Percentiles rank a stretch among this genome's conserved stretches.
Conservation (phyloP, 2,113 vertebrate species). For the Corythornis madagascariensis region DNA sequence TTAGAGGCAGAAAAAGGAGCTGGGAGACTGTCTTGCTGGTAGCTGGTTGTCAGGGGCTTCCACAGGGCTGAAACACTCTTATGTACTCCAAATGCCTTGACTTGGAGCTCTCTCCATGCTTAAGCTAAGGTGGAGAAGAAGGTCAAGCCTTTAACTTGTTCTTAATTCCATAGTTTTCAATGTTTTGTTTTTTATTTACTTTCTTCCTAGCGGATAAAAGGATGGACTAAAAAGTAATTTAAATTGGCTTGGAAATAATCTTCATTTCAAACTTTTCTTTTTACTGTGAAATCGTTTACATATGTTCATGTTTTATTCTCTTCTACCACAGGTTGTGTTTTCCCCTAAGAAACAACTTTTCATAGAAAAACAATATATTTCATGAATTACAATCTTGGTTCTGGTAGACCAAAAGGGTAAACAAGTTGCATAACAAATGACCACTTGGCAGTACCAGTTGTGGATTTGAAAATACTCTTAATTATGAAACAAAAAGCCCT, state of each 20-base stretch:
- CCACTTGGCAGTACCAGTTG: conserved; percentile 39
- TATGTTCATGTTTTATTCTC: conserved; percentile 22
- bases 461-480: conserved; percentile 57
- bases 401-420: conserved; percentile 45
- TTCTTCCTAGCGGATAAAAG: not conserved
- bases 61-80: not conserved
- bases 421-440: conserved; percentile 60
- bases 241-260: not conserved
- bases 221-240: not conserved
- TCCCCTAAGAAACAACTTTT: conserved; percentile 27
- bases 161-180: not conserved
- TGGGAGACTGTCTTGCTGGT: not conserved
- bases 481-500: conserved; percentile 52
- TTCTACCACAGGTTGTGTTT: not conserved
- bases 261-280: not conserved
- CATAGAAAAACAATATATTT: conserved; percentile 11
- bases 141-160: not conserved
- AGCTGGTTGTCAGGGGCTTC: not conserved
- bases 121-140: not conserved
- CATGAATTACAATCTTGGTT: conserved; percentile 34
- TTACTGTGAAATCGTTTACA: conserved; percentile 7
- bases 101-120: not conserved
- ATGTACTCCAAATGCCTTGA: not conserved
- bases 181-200: not conserved
- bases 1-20: not conserved